A percentile compares a stretch with the other conserved stretches of the same genome.
Evolutionary conservation across 2,113 vertebrate species (phyloP).

Genomic region (Anarhynchus alexandrinus): DNA sequence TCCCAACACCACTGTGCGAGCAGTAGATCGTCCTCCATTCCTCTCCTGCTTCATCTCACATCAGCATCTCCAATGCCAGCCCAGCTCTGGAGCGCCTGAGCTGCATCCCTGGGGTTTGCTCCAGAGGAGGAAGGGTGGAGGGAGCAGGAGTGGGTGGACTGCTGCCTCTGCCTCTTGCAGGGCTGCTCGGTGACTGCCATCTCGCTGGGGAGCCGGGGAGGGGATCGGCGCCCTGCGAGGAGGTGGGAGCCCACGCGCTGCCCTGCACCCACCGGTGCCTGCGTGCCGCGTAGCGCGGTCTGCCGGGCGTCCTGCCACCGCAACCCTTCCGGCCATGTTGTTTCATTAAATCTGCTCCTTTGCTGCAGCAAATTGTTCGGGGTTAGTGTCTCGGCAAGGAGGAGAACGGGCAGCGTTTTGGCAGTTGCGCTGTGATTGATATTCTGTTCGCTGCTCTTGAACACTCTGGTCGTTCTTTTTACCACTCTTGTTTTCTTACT

Average conservation of each 20-base stretch:
- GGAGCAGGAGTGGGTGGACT: neutral
- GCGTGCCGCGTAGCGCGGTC: rapidly evolving
- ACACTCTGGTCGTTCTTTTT: neutral
- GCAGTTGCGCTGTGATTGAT: neutral
- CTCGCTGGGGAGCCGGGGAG: neutral
- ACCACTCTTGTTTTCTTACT: neutral
- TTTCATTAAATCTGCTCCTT: conserved; percentile 12
- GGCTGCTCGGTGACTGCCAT: neutral
- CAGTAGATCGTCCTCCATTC: neutral
- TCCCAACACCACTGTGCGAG: neutral
- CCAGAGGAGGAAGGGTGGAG: neutral
- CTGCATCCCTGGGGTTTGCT: neutral
- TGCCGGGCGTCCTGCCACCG: rapidly evolving
- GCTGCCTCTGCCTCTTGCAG: neutral
- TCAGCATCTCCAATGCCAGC: neutral
- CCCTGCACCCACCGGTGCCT: rapidly evolving
- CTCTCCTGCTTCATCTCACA: neutral
- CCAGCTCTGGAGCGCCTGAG: neutral
- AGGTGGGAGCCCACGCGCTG: rapidly evolving
- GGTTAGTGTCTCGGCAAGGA: neutral
- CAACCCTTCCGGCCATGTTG: neutral
- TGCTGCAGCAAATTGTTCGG: conserved; percentile 19
- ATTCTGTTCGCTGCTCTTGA: neutral
- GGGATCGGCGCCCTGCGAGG: neutral
- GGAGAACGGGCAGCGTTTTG: neutral